A percentile compares a stretch with the other conserved stretches of the same genome.
Conservation (phyloP, 92 coral and sea anemone species). For the Phymanthus crucifer region DNA sequence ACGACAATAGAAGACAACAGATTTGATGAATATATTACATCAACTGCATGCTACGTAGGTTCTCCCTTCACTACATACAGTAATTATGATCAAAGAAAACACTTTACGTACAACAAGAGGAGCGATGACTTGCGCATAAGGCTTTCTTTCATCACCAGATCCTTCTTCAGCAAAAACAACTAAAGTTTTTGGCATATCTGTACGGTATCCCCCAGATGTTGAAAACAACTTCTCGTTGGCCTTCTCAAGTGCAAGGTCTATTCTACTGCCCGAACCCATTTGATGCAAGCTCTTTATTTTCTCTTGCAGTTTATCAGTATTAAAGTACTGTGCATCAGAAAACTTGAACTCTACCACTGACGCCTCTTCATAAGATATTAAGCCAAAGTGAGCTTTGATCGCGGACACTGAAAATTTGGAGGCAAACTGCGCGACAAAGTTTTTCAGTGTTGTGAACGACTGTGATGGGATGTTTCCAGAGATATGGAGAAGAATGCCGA, state of each 20-base stretch:
- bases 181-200: slow-evolving; percentile 8
- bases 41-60: no score
- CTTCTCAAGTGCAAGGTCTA: slow-evolving; percentile 38
- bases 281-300: slow-evolving; percentile 29
- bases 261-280: slow-evolving; percentile 45
- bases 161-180: slow-evolving; percentile 23
- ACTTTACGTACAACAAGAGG: slow-evolving; percentile 18
- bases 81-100: no score
- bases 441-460: slow-evolving; percentile 25
- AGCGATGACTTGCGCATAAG: neutral
- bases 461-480: slow-evolving; percentile 44
- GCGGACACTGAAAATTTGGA: slow-evolving; percentile 35
- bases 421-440: slow-evolving; percentile 41
- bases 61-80: no score
- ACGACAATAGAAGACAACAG: no score
- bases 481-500: slow-evolving; percentile 53
- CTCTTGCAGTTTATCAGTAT: slow-evolving; percentile 16
- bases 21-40: no score
- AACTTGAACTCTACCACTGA: slow-evolving; percentile 43
- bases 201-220: slow-evolving; percentile 12
- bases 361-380: slow-evolving; percentile 31
- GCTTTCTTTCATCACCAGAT: neutral
- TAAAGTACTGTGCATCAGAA: slow-evolving; percentile 11
- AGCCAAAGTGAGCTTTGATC: slow-evolving; percentile 43
- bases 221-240: slow-evolving; percentile 43